Evolutionary conservation across 2,113 vertebrate genomes (phyloP).

Genomic region (Anolis carolinensis): DNA sequence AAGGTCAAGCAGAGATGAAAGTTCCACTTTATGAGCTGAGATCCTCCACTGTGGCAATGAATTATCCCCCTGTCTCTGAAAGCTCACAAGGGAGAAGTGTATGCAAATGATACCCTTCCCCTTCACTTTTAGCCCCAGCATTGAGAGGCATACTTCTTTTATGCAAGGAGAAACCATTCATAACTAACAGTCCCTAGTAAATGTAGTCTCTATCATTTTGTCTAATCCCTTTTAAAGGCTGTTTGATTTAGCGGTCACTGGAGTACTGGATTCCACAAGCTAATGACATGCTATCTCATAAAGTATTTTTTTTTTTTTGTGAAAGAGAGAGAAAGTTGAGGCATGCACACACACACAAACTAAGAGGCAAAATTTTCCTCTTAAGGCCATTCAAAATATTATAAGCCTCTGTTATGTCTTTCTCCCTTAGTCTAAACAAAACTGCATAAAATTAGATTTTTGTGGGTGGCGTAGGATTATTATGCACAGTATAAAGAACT

Average conservation of each 20-base stretch:
- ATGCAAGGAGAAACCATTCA: no score
- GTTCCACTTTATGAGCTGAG: neutral
- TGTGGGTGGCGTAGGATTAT: neutral
- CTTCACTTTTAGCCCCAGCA: neutral
- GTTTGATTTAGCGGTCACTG: no score
- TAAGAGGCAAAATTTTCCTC: neutral
- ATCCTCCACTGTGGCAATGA: neutral
- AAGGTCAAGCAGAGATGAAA: neutral
- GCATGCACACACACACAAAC: no score
- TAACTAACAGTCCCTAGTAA: no score
- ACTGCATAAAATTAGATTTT: neutral
- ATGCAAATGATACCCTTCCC: neutral
- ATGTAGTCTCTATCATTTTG: no score
- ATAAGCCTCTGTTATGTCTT: neutral
- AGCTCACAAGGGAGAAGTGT: neutral
- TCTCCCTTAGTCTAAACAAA: no score
- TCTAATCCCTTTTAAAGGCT: neutral
- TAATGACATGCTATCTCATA: neutral
- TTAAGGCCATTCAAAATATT: neutral
- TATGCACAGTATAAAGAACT: conserved; percentile 24
- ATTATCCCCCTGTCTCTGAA: neutral
- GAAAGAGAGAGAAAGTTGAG: neutral
- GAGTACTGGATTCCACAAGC: neutral
- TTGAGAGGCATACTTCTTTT: no score
- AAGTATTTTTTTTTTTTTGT: neutral